Base-by-base conservation (phyloP, 2,888 invertebrate genomes). In the Polydrusus pterygomalis region DNA sequence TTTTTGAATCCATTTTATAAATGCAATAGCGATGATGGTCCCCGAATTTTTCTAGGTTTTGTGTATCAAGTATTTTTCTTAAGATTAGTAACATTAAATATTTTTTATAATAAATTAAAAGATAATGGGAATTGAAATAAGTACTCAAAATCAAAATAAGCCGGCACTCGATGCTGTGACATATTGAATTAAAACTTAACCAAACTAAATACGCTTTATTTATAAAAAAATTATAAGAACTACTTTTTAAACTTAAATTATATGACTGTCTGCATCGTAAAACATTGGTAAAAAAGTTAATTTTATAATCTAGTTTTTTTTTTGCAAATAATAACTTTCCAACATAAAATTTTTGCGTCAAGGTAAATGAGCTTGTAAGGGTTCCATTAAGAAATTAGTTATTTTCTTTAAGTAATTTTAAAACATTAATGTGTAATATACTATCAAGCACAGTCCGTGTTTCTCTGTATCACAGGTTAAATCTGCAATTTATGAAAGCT, bases 401-500 rank as follows among this genome's bases (percentile, higher is more conserved):
- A 54, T 25, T 25, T 62, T 17, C 17, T 13, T 40, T 43, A 10
- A 64, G 34, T 15, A n/a, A 20, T 38, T 51, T 34, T 18, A 17
- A 40, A 34, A 11, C 64, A 65, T 64, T 30, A 72, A 56, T 17
- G 49, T 64, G 58, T 79, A n/a, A n/a, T n/a, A 80, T 80, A 81
- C 82, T 79, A 78, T 82, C 74, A 84, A 84, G 84, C 85, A 84
- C 87, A 88, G 88, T 88, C 87, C 88, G 85, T 88, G 82, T 86
- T 87, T 88, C 87, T 88, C 88, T 87, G 86, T 87, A 87, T 87
- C 87, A 88, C 88, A 88, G 87, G 86, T 84, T 82, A 83, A 81
- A 85, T 87, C 87, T 87, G 87, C 83, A 87, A 20, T 58, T 83
- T n/a, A 40, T 62, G 45, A 74, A 63, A 69, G 63, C 68, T 54